phyloP scores from a whole-genome alignment of 1,140 invertebrate species.

The Druon quercuslanigerum region DNA sequence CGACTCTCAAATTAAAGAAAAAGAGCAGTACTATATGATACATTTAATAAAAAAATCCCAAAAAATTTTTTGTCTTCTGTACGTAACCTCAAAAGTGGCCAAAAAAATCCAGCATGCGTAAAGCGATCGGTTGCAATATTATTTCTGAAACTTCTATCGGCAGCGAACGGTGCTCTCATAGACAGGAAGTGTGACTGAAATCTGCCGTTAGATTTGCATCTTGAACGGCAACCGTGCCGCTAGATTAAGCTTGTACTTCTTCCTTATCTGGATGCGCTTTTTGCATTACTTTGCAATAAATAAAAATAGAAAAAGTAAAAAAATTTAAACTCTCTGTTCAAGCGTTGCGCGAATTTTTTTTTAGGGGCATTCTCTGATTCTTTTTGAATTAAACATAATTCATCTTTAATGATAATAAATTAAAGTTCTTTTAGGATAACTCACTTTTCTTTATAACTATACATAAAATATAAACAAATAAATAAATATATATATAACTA shows the following conservation, averaged over 20 bases:
- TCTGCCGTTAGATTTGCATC: constrained; percentile 31
- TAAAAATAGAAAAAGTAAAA: background rate
- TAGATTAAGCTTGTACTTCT: constrained; percentile 22
- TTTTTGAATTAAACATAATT: too few relatives aligned
- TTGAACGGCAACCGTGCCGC: constrained; percentile 25
- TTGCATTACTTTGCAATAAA: constrained; percentile 29
- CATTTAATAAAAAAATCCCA: too few relatives aligned
- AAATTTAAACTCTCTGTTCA: background rate
- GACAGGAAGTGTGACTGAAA: constrained; percentile 31
- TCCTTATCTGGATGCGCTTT: constrained; percentile 17
- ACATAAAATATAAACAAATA: too few relatives aligned
- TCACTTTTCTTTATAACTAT: too few relatives aligned
- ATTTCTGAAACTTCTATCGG: constrained; percentile 18
- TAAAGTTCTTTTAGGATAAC: too few relatives aligned
- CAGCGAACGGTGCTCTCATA: constrained; percentile 27
- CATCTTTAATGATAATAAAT: too few relatives aligned
- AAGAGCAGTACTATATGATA: too few relatives aligned
- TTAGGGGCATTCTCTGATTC: too few relatives aligned
- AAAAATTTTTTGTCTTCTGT: too few relatives aligned
- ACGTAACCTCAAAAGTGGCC: too few relatives aligned
- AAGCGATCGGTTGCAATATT: constrained; percentile 5
- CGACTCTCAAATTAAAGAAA: too few relatives aligned
- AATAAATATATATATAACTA: too few relatives aligned
- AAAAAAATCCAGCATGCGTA: background rate
- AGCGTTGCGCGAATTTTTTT: background rate